A percentile compares a stretch with the other conserved stretches of the same genome.
phyloP scores from a whole-genome alignment of 2,113 vertebrate species.

The Antechinus flavipes region DNA sequence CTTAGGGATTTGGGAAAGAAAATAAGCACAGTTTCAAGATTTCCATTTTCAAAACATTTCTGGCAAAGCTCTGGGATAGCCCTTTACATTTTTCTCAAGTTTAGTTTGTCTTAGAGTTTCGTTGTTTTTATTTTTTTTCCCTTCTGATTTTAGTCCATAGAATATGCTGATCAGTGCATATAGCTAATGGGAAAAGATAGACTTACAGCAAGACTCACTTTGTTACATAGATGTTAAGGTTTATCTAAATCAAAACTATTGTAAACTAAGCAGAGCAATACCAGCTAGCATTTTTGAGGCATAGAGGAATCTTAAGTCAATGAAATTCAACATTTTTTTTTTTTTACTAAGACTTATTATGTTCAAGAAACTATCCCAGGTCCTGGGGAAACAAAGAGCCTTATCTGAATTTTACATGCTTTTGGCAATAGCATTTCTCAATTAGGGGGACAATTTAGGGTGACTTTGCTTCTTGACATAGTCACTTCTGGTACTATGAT shows the following conservation, averaged over 20 bases:
- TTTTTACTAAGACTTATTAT: neutral
- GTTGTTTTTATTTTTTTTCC: neutral
- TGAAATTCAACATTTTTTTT: neutral
- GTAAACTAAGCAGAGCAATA: neutral
- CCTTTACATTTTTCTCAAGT: neutral
- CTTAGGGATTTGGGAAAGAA: conserved; percentile 48
- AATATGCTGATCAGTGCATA: conserved; percentile 3
- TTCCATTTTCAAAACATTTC: conserved; percentile 46
- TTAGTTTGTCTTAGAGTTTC: neutral
- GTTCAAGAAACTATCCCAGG: neutral
- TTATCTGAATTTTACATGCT: neutral
- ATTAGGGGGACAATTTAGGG: neutral
- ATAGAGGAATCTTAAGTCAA: neutral
- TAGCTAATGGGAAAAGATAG: neutral
- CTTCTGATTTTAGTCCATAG: neutral
- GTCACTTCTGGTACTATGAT: neutral
- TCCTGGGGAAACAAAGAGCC: neutral
- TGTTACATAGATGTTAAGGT: neutral
- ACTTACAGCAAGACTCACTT: neutral
- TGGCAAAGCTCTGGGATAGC: neutral
- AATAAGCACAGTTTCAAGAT: conserved; percentile 9
- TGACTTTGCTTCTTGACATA: neutral
- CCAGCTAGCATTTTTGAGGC: neutral
- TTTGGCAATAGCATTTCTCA: neutral
- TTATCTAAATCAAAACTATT: neutral